phyloP scores from a whole-genome alignment of 1,140 invertebrate genomes.

The Bombus balteatus region DNA sequence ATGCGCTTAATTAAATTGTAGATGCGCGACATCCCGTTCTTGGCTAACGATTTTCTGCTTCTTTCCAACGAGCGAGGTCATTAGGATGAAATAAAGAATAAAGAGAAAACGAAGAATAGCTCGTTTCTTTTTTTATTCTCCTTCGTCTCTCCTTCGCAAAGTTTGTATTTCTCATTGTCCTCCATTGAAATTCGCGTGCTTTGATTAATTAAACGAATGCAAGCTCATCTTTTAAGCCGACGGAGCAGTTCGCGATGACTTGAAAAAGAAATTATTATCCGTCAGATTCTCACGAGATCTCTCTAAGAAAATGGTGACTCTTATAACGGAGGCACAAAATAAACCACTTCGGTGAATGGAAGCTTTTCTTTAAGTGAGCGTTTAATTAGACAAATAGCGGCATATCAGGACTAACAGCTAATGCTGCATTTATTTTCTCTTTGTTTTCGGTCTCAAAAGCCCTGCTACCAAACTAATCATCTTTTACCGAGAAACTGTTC shows the following conservation, averaged over 20 bases:
- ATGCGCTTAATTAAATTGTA: conserved; percentile 61
- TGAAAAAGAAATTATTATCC: conserved; percentile 31
- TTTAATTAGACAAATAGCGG: conserved; percentile 60
- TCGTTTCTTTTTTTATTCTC: background rate
- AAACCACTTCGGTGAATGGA: conserved; percentile 14
- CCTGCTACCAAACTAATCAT: conserved; percentile 46
- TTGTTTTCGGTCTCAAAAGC: conserved; percentile 31
- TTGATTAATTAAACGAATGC: conserved; percentile 16
- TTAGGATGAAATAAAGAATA: background rate
- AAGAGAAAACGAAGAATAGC: background rate
- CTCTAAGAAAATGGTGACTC: background rate
- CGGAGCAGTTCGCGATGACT: background rate
- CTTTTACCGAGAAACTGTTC: conserved; percentile 36
- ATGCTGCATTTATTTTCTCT: conserved; percentile 28
- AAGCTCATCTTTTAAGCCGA: background rate
- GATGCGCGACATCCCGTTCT: conserved; percentile 63
- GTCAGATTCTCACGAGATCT: background rate
- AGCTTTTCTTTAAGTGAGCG: conserved; percentile 1
- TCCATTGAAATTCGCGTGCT: conserved; percentile 7
- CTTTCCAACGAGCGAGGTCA: conserved; percentile 1
- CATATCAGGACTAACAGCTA: conserved; percentile 20
- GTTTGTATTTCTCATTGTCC: background rate
- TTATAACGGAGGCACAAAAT: conserved; percentile 1
- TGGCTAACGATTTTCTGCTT: conserved; percentile 6
- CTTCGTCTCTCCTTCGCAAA: background rate